Percentiles rank a stretch among this genome's conserved stretches.
Evolutionary conservation across 2,113 vertebrate genomes (phyloP).

Genomic region (Diadophis punctatus): DNA sequence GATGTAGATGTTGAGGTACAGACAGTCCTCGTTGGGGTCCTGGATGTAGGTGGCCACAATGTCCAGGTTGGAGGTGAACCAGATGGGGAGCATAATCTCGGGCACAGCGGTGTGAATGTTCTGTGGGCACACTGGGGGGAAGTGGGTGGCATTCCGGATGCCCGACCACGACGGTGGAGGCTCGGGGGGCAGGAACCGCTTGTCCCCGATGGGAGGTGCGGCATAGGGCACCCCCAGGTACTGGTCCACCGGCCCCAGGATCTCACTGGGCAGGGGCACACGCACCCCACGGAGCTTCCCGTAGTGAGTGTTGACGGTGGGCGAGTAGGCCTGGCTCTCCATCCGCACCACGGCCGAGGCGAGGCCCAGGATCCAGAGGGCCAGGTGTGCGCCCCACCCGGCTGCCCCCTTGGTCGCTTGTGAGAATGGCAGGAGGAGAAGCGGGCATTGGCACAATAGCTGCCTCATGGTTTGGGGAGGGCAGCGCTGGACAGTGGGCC

Average conservation of each 20-base stretch:
- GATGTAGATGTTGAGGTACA: conserved; percentile 98
- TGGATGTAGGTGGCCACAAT: conserved; percentile 97
- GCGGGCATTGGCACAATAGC: conserved; percentile 58
- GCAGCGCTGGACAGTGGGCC: conserved; percentile 68
- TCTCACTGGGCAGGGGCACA: conserved; percentile 91
- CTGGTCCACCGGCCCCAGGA: conserved; percentile 96
- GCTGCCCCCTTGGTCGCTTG: conserved; percentile 71
- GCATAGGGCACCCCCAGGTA: conserved; percentile 83
- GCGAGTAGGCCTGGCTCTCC: conserved; percentile 85
- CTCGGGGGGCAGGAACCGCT: conserved; percentile 94
- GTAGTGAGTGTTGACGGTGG: conserved; percentile 96
- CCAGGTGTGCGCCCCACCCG: conserved; percentile 68
- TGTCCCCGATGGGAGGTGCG: conserved; percentile 86
- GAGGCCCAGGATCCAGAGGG: conserved; percentile 86
- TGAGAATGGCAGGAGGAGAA: conserved; percentile 63
- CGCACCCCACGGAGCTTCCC: conserved; percentile 92
- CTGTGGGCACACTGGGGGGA: conserved; percentile 96
- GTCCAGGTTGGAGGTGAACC: conserved; percentile 99
- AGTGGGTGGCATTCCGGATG: conserved; percentile 96
- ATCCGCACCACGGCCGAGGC: conserved; percentile 70
- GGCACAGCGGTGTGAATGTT: conserved; percentile 98
- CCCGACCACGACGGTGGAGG: conserved; percentile 94
- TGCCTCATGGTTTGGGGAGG: conserved; percentile 75
- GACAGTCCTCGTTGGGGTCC: conserved; percentile 98
- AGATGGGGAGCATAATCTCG: conserved; percentile 98